Evolutionary conservation across 2,888 invertebrate species (phyloP).

Genomic region (Morpho achilles): DNA sequence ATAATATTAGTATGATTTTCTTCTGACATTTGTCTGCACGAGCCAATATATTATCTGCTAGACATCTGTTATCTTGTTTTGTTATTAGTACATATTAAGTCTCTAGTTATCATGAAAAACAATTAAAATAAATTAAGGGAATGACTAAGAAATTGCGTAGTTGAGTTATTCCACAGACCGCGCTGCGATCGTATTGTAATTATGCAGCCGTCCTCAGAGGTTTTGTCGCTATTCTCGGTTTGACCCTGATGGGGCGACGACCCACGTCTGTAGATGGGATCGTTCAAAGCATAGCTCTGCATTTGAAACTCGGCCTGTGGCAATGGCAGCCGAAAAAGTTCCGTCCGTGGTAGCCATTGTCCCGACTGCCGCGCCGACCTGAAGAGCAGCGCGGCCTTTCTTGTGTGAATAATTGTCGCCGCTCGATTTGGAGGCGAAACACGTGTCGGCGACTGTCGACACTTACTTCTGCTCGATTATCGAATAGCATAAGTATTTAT

Average conservation of each 20-base stretch:
- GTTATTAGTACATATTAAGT: too few relatives aligned
- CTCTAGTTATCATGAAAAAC: too few relatives aligned
- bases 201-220: constrained; percentile 13
- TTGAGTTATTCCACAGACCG: too few relatives aligned
- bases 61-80: too few relatives aligned
- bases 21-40: too few relatives aligned
- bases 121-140: too few relatives aligned
- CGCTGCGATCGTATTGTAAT: constrained; percentile 2
- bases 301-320: constrained; percentile 15
- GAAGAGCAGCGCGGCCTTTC: constrained; percentile 15
- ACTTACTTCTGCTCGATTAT: constrained; percentile 24
- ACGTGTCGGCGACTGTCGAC: constrained; percentile 25
- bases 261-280: constrained; percentile 14
- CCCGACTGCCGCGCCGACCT: not conserved
- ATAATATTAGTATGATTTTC: too few relatives aligned
- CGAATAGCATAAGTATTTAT: constrained; percentile 40
- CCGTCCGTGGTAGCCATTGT: not conserved
- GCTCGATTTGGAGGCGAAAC: constrained; percentile 25
- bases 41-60: too few relatives aligned
- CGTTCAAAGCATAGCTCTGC: constrained; percentile 21
- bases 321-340: constrained; percentile 18
- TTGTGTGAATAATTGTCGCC: constrained; percentile 21
- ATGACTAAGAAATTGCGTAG: too few relatives aligned
- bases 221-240: constrained; percentile 8
- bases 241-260: constrained; percentile 15